These are phyloP conservation scores for Turritopsis rubra DNA, from an alignment of 30 jellyfish, hydroid and myxozoan genomes.

Conservation along the genomic window DNA sequence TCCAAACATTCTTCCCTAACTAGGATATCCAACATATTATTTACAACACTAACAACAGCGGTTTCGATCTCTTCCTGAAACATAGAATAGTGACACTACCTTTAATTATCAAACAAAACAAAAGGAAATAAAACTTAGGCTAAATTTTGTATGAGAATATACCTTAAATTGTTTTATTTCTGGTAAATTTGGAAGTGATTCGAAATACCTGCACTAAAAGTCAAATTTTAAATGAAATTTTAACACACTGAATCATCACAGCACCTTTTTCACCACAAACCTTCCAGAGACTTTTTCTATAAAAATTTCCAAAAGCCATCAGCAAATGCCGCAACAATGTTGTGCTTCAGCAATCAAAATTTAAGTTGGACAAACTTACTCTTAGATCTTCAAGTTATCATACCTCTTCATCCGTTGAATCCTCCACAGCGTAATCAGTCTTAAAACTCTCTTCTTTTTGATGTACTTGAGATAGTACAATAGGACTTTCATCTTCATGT, in stretches of 20 bases:
- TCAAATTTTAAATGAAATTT: not conserved
- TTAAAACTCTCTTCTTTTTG: not conserved
- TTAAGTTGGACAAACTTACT: not conserved
- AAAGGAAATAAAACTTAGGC: not conserved
- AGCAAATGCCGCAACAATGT: not conserved
- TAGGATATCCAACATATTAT: not conserved
- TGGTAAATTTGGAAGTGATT: not conserved
- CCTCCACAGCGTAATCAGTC: not conserved
- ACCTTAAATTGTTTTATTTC: not conserved
- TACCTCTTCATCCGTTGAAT: not conserved
- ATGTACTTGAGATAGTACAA: not conserved
- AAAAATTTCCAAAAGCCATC: not conserved
- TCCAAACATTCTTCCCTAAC: not conserved
- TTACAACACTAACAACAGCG: not conserved
- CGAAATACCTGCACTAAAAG: not conserved
- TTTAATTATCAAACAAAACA: not conserved
- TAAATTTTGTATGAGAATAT: not conserved
- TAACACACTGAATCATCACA: not conserved
- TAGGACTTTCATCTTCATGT: not conserved
- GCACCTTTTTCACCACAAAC: not conserved
- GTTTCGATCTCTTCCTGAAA: not conserved
- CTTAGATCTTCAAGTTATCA: not conserved
- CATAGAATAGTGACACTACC: not conserved
- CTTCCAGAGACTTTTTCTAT: not conserved
- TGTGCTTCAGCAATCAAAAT: not conserved